A percentile compares a stretch with the other conserved stretches of the same genome.
phyloP scores from a whole-genome alignment of 2,797 vertebrate genomes.

The Myotis vivesi region DNA sequence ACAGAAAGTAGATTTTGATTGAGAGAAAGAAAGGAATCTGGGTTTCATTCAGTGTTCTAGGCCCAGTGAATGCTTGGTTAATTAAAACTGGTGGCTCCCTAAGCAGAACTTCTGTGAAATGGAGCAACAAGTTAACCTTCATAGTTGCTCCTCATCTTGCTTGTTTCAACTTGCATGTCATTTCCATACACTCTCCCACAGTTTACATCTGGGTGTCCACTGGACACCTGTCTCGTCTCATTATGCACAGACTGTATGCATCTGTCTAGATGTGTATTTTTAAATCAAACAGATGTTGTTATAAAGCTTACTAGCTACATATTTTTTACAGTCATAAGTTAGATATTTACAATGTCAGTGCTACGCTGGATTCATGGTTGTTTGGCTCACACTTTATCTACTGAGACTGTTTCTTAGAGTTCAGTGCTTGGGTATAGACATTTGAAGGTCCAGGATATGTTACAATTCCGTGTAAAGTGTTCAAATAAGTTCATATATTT shows the following conservation, averaged over 20 bases:
- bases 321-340: not conserved
- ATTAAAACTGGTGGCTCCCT: not conserved
- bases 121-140: not conserved
- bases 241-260: not conserved
- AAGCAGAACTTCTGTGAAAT: slow-evolving; percentile 9
- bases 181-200: not conserved
- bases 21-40: not conserved
- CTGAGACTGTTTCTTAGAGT: not conserved
- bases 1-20: not conserved
- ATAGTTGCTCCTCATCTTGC: not conserved
- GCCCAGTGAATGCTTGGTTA: not conserved
- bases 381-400: not conserved
- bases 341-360: not conserved
- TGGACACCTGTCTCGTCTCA: not conserved
- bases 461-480: not conserved
- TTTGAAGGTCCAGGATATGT: not conserved
- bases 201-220: not conserved
- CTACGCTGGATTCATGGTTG: not conserved
- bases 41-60: not conserved
- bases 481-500: not conserved
- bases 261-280: not conserved
- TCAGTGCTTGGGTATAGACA: not conserved
- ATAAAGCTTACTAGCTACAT: not conserved
- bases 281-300: not conserved
- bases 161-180: not conserved